Evolutionary conservation across 2,113 vertebrate species (phyloP).

Genomic region (Amblyornis subalaris): DNA sequence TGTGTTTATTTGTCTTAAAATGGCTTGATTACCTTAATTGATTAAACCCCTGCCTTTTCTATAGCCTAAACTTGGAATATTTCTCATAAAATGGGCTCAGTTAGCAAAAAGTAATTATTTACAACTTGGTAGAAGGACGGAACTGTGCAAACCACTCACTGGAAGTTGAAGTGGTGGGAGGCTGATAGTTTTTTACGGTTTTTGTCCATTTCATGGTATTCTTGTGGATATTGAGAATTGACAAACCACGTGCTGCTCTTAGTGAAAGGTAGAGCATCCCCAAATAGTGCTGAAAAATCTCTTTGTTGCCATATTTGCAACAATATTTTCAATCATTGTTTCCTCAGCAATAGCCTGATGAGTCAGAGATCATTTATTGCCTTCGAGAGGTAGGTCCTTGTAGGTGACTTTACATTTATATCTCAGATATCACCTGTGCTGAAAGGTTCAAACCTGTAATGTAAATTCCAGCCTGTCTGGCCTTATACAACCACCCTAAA

Average conservation of each 20-base stretch:
- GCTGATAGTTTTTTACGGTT: not conserved
- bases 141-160: not conserved
- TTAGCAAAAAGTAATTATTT: not conserved
- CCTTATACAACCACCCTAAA: not conserved
- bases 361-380: not conserved
- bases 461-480: not conserved
- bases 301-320: not conserved
- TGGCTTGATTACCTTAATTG: not conserved
- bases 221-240: not conserved
- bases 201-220: accelerated
- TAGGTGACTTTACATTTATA: not conserved
- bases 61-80: not conserved
- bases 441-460: not conserved
- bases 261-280: too few relatives aligned
- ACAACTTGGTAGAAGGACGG: accelerated
- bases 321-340: not conserved
- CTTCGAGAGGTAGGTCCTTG: not conserved
- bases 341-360: not conserved
- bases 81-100: not conserved
- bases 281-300: not conserved
- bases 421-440: not conserved
- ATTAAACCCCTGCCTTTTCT: not conserved
- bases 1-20: not conserved
- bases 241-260: accelerated
- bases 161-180: accelerated